Evolutionary conservation across 2,113 vertebrate species (phyloP).

Genomic region (Plecotus auritus): DNA sequence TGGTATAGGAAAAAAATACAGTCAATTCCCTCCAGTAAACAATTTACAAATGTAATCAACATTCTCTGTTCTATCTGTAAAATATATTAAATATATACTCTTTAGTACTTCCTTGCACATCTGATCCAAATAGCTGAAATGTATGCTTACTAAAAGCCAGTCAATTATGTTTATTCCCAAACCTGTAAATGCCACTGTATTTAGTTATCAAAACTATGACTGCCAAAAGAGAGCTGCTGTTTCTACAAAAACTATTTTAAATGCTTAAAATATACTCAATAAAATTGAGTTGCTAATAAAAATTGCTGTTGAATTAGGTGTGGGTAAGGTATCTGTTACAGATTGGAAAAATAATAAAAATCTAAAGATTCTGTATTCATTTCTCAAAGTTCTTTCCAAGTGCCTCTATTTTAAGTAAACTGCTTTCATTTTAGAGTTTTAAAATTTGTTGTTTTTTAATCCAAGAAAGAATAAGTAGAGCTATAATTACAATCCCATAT

Average conservation of each 20-base stretch:
- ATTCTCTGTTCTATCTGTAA: conserved; percentile 18
- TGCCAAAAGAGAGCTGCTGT: neutral
- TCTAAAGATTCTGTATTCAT: neutral
- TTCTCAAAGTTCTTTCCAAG: neutral
- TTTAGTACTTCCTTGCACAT: neutral
- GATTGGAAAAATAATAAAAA: neutral
- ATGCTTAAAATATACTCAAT: neutral
- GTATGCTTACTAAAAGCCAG: neutral
- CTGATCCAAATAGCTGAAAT: neutral
- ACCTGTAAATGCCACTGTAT: neutral
- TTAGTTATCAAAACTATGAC: neutral
- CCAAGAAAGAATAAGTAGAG: neutral
- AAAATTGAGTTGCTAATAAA: conserved; percentile 17
- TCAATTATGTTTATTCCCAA: neutral
- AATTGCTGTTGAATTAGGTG: neutral
- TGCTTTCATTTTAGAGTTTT: neutral
- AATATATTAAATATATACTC: neutral
- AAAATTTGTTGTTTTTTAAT: neutral
- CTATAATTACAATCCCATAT: neutral
- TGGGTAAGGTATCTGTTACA: neutral
- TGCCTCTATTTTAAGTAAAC: conserved; percentile 15
- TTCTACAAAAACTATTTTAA: conserved; percentile 10
- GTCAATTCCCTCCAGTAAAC: neutral
- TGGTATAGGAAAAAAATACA: neutral
- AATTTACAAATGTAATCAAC: neutral